These are phyloP conservation scores for Seira sanloemensis DNA, from an alignment of 2,888 invertebrate species.

Conservation along the genomic window DNA sequence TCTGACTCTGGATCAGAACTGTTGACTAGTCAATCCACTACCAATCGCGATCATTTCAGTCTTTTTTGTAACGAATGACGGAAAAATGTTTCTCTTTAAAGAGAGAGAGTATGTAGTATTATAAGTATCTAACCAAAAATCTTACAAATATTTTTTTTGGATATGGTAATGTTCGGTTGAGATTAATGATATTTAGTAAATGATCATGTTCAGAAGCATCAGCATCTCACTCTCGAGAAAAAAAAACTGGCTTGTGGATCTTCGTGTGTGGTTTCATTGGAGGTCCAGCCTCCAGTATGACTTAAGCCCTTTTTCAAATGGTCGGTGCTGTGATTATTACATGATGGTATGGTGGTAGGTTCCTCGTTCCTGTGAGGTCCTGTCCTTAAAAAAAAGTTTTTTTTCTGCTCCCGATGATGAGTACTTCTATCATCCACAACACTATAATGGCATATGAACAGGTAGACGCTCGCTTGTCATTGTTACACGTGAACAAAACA, in stretches of 20 bases:
- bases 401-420: constrained; percentile 39
- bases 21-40: background rate
- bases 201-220: constrained; percentile 63
- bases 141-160: background rate
- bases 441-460: background rate
- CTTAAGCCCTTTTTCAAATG: background rate
- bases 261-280: constrained; percentile 61
- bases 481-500: constrained; percentile 1
- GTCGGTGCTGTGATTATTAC: constrained; percentile 31
- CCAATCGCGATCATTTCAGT: background rate
- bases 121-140: background rate
- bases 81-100: background rate
- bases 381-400: constrained; percentile 39
- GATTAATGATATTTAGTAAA: constrained; percentile 51
- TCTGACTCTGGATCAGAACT: background rate
- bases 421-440: constrained; percentile 48
- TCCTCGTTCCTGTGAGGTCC: constrained; percentile 60
- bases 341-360: constrained; percentile 50
- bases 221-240: background rate
- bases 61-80: background rate
- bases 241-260: constrained; percentile 19
- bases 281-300: constrained; percentile 22
- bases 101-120: too few relatives aligned
- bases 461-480: constrained; percentile 4
- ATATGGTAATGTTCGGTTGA: constrained; percentile 18